Conservation (phyloP, 2,113 vertebrate genomes). For the Ammodytes marinus region DNA sequence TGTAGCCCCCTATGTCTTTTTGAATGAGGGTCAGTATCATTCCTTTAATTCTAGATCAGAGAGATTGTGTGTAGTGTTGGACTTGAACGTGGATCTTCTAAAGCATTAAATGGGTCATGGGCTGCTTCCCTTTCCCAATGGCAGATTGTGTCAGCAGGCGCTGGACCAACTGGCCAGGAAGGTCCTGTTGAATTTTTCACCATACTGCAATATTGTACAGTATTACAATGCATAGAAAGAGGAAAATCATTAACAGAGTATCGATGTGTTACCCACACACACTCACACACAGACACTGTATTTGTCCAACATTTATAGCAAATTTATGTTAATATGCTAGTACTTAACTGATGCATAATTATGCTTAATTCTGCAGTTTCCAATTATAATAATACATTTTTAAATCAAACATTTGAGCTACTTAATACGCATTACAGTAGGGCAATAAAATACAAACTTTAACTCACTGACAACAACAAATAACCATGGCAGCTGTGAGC, state of each 20-base stretch:
- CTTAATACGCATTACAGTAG: slow-evolving; percentile 26
- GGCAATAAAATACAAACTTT: neutral
- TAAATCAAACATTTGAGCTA: slow-evolving; percentile 49
- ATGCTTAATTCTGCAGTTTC: slow-evolving; percentile 23
- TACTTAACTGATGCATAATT: slow-evolving; percentile 58
- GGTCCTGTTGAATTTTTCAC: slow-evolving; percentile 71
- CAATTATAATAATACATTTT: slow-evolving; percentile 48
- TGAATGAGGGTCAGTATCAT: slow-evolving; percentile 1
- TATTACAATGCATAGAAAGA: slow-evolving; percentile 76
- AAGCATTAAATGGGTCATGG: slow-evolving; percentile 74
- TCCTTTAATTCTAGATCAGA: slow-evolving; percentile 13
- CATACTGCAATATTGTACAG: slow-evolving; percentile 56
- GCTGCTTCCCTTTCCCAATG: slow-evolving; percentile 63
- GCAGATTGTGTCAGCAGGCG: slow-evolving; percentile 75
- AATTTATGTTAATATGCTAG: slow-evolving; percentile 56
- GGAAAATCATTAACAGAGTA: slow-evolving; percentile 72
- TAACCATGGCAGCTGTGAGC: no score
- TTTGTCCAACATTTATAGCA: slow-evolving; percentile 40
- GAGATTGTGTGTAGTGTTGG: slow-evolving; percentile 23
- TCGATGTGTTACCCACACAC: slow-evolving; percentile 24
- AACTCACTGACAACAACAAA: neutral
- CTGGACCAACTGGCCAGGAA: slow-evolving; percentile 66
- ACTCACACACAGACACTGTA: slow-evolving; percentile 18
- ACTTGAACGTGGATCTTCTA: slow-evolving; percentile 27
- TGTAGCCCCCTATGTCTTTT: neutral